Conservation (phyloP, 2,888 invertebrate species). For the Hedychridium roseum region DNA sequence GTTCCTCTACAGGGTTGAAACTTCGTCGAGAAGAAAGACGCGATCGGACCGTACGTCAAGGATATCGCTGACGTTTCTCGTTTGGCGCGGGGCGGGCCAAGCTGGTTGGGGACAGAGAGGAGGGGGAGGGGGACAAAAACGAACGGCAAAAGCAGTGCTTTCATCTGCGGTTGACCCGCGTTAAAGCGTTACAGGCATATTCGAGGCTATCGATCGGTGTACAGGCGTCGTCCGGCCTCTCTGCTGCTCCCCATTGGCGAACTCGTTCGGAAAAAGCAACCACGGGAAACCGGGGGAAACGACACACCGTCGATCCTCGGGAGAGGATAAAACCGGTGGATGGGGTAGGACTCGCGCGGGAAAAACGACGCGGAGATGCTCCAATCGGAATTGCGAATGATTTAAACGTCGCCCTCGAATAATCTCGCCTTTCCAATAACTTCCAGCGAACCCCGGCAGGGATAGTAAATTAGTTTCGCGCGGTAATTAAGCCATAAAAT, state of each 20-base stretch:
- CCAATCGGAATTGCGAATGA: no score
- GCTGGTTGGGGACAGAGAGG: constrained; percentile 2
- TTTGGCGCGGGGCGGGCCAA: constrained; percentile 8
- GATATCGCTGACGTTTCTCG: not conserved
- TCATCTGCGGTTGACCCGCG: constrained; percentile 39
- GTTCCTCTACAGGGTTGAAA: no score
- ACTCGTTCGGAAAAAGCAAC: constrained; percentile 8
- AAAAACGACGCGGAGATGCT: constrained; percentile 7
- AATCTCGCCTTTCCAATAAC: no score
- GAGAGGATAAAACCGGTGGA: no score
- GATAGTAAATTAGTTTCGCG: no score
- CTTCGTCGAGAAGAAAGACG: not conserved
- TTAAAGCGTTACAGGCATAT: constrained; percentile 38
- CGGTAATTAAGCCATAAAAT: no score
- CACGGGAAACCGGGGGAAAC: not conserved
- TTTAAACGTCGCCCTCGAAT: no score
- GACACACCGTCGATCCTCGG: no score
- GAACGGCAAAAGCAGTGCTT: constrained; percentile 17
- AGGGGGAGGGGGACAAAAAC: not conserved
- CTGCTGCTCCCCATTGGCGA: constrained; percentile 13
- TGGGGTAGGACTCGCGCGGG: no score
- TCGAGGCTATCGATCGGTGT: constrained; percentile 32
- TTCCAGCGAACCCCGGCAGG: no score
- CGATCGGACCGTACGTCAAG: not conserved
- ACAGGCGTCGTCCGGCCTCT: constrained; percentile 14